Base-by-base conservation (phyloP, 2,797 vertebrate genomes). In the Alouatta caraya region DNA sequence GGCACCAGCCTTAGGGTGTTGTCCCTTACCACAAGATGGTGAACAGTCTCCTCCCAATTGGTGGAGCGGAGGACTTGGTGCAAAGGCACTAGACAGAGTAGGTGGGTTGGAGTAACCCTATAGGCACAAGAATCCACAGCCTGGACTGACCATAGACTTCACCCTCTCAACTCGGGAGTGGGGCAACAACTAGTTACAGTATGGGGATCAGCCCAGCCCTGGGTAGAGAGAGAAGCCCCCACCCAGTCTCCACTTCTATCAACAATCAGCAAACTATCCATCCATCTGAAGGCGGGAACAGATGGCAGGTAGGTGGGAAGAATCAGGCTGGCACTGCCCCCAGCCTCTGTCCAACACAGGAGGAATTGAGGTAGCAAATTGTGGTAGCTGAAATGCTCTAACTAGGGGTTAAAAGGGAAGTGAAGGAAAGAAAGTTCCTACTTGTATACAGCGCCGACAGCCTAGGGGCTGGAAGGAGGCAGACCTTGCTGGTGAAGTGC, bases 321-420 rank as follows among this genome's bases (percentile, higher is more conserved):
- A 93, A 87, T 82, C 55, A 90, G 96, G 94, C 80, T 92, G 94
- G 94, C 13, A 46, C 57, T 94, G 72, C 81, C 92, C 96, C 95
- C 92, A 95, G 90, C 85, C 97, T 96, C 97, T 97, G 96, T 95
- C 90, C 4, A 67, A 95, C 59, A 97, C 83, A 94, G 95, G 91
- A 97, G 92, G 80, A 98, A 98, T 98, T 98, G 98, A 99, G 98
- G 98, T 99, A 99, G 99, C 98, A 82, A 99, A 99, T n/a, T 21
- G 2, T 55, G 52, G 52, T 22, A 39, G 98, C 98, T 98, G 98
- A 98, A 99, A 98, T 98, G 98, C 98, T 99, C 97, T 97, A 90
- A 98, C 98, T 98, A 5, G 87, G 90, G 88, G 76, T 72, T 80
- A 55, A 80, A 50, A 88, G 78, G 80, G 73, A 93, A 94, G 91